Base-by-base conservation (phyloP, 2,888 invertebrate species). In the Clepsis dumicolana region DNA sequence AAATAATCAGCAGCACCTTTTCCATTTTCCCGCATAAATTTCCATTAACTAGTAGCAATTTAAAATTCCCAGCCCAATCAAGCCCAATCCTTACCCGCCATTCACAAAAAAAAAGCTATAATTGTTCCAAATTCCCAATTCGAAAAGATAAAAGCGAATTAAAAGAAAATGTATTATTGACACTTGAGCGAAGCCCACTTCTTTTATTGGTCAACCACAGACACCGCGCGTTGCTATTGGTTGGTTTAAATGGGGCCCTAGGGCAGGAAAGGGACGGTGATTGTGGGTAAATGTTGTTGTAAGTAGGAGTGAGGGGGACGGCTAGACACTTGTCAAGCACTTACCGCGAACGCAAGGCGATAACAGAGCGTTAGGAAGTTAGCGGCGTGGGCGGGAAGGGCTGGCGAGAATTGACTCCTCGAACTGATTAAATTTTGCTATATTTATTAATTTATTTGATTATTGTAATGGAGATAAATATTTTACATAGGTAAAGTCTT, bases 301-400 rank as follows among this genome's bases (percentile, higher is more conserved):
- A 69, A 70, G 73, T 77, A 80, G 44, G 90, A 75, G 82, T 66
- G 85, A 93, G 73, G 75, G 83, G 79, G 92, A 93, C 77, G 72
- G 88, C 82, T 88, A 89, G 90, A 91, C 89, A 93, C 93, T 92
- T 86, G 84, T 92, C 92, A 84, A 81, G 86, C 84, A 89, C 93
- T 93, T 92, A 93, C 82, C 73, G 85, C 82, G 85, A 87, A 85
- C 87, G 87, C 87, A 78, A 80, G 84, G 88, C 82, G 87, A 83
- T 87, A 86, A 85, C 87, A 80, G 84, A 82, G 85, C 83, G 84
- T 83, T 81, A 87, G 86, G 86, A 90, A 89, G 88, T 88, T 84
- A 74, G 75, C 73, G 81, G 78, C 81, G 83, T 82, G 85, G 85
- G 83, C 84, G 72, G 74, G 72, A 71, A 73, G 66, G 74, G 64